phyloP scores from a whole-genome alignment of 1,140 invertebrate species.

The Mycetomoellerius zeteki region DNA sequence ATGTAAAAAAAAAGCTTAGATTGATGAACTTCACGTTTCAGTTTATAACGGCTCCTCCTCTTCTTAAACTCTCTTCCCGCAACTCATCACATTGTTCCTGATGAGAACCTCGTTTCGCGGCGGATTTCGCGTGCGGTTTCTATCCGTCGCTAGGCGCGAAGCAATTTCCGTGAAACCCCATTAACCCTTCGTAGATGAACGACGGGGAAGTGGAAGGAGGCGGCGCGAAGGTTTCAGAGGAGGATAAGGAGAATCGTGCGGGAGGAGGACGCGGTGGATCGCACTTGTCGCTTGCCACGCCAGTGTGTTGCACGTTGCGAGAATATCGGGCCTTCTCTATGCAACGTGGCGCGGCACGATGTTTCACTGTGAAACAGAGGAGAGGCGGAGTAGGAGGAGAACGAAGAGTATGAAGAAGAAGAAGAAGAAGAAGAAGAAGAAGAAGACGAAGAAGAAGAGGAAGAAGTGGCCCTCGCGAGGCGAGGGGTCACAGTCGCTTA shows the following conservation, averaged over 20 bases:
- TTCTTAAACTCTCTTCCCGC: slow-evolving; percentile 37
- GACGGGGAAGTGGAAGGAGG: slow-evolving; percentile 63
- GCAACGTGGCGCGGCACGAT: slow-evolving; percentile 69
- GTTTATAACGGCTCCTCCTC: slow-evolving; percentile 34
- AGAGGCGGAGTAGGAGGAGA: slow-evolving; percentile 53
- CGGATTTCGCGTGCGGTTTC: slow-evolving; percentile 63
- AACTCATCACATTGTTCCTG: slow-evolving; percentile 50
- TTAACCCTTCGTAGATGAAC: slow-evolving; percentile 79
- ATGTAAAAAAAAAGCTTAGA: neutral
- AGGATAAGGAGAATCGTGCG: slow-evolving; percentile 62
- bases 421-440: slow-evolving; percentile 25
- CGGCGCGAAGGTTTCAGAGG: slow-evolving; percentile 39
- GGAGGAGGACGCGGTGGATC: slow-evolving; percentile 56
- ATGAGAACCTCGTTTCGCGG: slow-evolving; percentile 52
- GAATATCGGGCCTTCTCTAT: slow-evolving; percentile 52
- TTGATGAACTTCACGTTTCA: slow-evolving; percentile 42
- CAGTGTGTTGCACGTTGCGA: slow-evolving; percentile 42
- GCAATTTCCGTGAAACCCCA: slow-evolving; percentile 79
- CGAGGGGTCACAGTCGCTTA: slow-evolving; percentile 80
- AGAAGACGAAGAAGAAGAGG: slow-evolving; percentile 45
- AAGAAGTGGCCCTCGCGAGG: slow-evolving; percentile 72
- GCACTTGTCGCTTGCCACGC: slow-evolving; percentile 75
- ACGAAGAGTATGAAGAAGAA: slow-evolving; percentile 48
- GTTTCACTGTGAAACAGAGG: slow-evolving; percentile 57
- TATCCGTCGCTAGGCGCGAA: slow-evolving; percentile 77